Evolutionary conservation across 2,888 invertebrate genomes (phyloP), one percentile per base, ranked within the genome.

Genomic region (Selenia dentaria): DNA sequence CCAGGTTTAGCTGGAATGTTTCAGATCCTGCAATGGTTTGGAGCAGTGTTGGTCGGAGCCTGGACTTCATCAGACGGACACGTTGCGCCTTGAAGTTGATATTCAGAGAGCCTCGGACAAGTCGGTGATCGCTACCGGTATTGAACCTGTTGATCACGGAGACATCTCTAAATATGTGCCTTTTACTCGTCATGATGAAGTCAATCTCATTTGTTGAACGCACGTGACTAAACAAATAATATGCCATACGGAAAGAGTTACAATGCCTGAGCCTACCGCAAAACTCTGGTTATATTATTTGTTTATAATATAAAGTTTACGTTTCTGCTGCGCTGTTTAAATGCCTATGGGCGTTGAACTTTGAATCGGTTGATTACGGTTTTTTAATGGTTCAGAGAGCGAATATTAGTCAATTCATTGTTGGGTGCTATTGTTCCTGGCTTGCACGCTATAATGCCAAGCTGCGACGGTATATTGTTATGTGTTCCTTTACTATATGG

Each of bases 271-370:
- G 81, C 81, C 83, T 86, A 81, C 81, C 83, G 70, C 85, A 83
- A 87, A 83, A 78, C 70, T 78, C 70, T 77, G 43, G 20, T 40
- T 80, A 81, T 81, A 79, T 86, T 82, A 85, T 80, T 80, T 89
- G 87, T 88, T 85, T 87, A 83, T 83, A 75, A 78, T 75, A 81
- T 80, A 75, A 77, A 80, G 79, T 83, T 85, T 76, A 67, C 75
- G 70, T 83, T 86, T 75, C 65, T 74, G 67, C 67, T 61, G 60
- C 56, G 49, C 60, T 70, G 67, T 67, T 68, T 66, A 70, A 49
- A 40, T 44, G 43, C 70, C 74, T 68, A 46, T 79, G 82, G 79
- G 63, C 83, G 73, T 82, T 85, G 88, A 89, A 84, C 89, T 81
- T 72, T 76, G 70, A 79, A 84, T 82, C 78, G 77, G 67, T 73